These are phyloP conservation scores for Mercenaria mercenaria DNA, from an alignment of 1,140 invertebrate genomes.

Conservation along the genomic window DNA sequence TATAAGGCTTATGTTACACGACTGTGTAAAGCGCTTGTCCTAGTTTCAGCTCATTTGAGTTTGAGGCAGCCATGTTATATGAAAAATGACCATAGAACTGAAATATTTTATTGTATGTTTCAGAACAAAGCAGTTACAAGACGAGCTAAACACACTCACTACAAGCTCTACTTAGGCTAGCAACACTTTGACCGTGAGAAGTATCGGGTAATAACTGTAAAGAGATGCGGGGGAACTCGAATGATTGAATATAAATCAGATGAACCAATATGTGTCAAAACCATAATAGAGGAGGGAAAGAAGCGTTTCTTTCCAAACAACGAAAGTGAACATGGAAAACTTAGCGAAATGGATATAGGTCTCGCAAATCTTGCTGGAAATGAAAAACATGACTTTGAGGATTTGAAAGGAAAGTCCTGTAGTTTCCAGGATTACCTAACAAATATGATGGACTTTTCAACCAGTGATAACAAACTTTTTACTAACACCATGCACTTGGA, in stretches of 20 bases:
- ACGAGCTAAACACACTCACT: neutral
- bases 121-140: slow-evolving; percentile 10
- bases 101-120: neutral
- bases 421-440: neutral
- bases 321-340: neutral
- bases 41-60: too few relatives aligned
- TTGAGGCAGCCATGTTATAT: too few relatives aligned
- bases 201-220: neutral
- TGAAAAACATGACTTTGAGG: neutral
- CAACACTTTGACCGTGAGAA: neutral
- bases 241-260: slow-evolving; percentile 5
- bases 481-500: neutral
- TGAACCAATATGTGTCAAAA: slow-evolving; percentile 10
- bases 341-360: neutral
- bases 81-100: too few relatives aligned
- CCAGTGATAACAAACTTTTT: neutral
- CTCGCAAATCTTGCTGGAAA: slow-evolving; percentile 13
- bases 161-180: neutral
- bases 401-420: neutral
- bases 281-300: neutral
- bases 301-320: slow-evolving; percentile 1
- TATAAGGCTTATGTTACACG: too few relatives aligned
- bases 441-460: slow-evolving; percentile 1
- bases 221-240: neutral
- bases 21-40: too few relatives aligned